Evolutionary conservation across 2,888 invertebrate species (phyloP).

Genomic region (Nomada fucata): DNA sequence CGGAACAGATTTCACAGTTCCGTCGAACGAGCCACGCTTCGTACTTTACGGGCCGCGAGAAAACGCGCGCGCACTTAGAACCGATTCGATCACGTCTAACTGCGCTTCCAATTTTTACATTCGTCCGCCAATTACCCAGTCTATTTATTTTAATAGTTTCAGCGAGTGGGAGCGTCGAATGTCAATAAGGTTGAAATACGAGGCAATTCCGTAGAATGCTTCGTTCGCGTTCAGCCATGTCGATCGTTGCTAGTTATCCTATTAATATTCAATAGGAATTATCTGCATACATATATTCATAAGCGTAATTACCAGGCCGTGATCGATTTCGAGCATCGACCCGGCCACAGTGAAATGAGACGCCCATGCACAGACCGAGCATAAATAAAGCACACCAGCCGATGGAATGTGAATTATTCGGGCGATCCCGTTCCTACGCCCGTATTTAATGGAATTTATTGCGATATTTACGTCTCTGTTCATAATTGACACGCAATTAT

Average conservation of each 20-base stretch:
- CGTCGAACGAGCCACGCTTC: neutral
- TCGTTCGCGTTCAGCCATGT: neutral
- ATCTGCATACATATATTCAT: constrained; percentile 5
- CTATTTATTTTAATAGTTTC: neutral
- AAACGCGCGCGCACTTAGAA: neutral
- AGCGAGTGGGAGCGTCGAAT: neutral
- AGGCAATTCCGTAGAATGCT: constrained; percentile 7
- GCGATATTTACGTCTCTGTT: constrained; percentile 15
- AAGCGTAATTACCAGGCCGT: neutral
- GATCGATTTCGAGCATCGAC: constrained; percentile 18
- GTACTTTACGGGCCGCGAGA: neutral
- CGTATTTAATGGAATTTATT: constrained; percentile 13
- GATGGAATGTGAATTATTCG: constrained; percentile 12
- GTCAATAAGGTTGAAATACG: constrained; percentile 7
- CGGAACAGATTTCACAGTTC: neutral
- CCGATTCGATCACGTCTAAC: neutral
- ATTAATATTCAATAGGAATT: constrained; percentile 21
- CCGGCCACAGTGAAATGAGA: neutral
- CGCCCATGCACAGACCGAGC: neutral
- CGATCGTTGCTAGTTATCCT: neutral
- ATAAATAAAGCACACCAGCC: constrained; percentile 6
- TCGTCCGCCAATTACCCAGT: neutral
- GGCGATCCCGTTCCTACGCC: neutral
- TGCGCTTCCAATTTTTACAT: neutral
- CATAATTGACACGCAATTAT: constrained; percentile 39